These are phyloP conservation scores for Drosophila serrata DNA, from an alignment of 1,140 invertebrate species.

Conservation along the genomic window DNA sequence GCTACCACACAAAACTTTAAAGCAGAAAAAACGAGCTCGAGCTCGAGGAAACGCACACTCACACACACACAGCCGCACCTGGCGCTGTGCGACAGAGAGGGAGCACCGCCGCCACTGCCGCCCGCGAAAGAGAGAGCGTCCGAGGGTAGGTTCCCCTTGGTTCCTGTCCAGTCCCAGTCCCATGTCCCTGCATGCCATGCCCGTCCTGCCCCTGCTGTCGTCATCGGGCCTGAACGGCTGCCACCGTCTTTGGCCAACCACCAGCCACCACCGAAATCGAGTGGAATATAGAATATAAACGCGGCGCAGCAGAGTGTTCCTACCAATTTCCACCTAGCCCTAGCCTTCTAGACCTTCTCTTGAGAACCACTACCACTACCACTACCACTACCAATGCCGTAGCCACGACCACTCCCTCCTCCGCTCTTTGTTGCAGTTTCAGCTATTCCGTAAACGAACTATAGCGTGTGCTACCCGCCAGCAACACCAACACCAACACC, in stretches of 20 bases:
- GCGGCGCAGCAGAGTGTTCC: slow-evolving; percentile 31
- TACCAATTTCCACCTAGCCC: slow-evolving; percentile 76
- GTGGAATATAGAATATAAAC: slow-evolving; percentile 39
- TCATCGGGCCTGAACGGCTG: slow-evolving; percentile 57
- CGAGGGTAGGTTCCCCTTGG: slow-evolving; percentile 60
- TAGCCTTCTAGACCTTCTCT: slow-evolving; percentile 55
- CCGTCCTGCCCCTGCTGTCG: slow-evolving; percentile 49
- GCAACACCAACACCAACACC: slow-evolving; percentile 14
- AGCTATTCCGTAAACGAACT: slow-evolving; percentile 49
- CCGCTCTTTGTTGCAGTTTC: slow-evolving; percentile 51
- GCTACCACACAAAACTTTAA: slow-evolving; percentile 84
- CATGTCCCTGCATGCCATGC: background rate
- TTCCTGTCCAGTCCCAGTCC: slow-evolving; percentile 8
- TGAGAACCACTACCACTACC: slow-evolving; percentile 4
- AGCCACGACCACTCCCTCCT: slow-evolving; percentile 64
- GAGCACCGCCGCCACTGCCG: slow-evolving; percentile 12
- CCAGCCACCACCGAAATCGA: slow-evolving; percentile 71
- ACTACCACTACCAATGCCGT: slow-evolving; percentile 5
- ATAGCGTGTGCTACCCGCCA: slow-evolving; percentile 48
- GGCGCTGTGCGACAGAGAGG: slow-evolving; percentile 24
- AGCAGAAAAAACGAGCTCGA: slow-evolving; percentile 50
- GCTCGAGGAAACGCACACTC: slow-evolving; percentile 27
- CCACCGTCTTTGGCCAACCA: slow-evolving; percentile 72
- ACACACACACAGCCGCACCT: slow-evolving; percentile 33
- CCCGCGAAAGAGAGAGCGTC: slow-evolving; percentile 28